phyloP scores from a whole-genome alignment of 1,140 invertebrate species.

The Augochlora pura region DNA sequence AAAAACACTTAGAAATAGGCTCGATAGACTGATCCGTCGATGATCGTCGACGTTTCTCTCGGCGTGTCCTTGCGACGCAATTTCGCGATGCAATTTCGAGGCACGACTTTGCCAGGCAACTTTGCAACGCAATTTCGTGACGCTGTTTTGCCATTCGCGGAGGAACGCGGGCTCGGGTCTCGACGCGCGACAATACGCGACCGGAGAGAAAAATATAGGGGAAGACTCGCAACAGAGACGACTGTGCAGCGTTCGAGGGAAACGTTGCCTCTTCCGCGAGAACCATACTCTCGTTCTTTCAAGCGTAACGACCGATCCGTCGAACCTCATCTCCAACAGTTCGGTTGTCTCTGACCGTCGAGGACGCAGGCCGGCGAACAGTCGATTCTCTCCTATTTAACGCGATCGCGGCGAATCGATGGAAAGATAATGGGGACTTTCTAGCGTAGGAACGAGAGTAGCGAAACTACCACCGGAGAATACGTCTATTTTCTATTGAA shows the following conservation, averaged over 20 bases:
- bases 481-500: slow-evolving; percentile 13
- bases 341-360: background rate
- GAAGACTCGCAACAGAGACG: background rate
- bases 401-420: background rate
- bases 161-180: too few species aligned
- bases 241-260: background rate
- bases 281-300: slow-evolving; percentile 13
- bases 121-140: slow-evolving; percentile 1
- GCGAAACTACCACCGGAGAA: background rate
- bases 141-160: background rate
- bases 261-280: slow-evolving; percentile 12
- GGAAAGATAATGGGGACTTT: slow-evolving; percentile 11
- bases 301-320: background rate
- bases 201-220: background rate
- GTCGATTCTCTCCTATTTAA: background rate
- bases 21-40: slow-evolving; percentile 57
- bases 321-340: background rate
- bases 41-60: slow-evolving; percentile 43
- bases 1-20: slow-evolving; percentile 28
- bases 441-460: background rate
- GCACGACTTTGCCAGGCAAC: background rate
- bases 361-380: background rate
- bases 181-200: background rate
- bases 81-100: background rate
- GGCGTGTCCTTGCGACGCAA: slow-evolving; percentile 11